phyloP scores from a whole-genome alignment of 1,140 invertebrate species.

The Nymphalis io region DNA sequence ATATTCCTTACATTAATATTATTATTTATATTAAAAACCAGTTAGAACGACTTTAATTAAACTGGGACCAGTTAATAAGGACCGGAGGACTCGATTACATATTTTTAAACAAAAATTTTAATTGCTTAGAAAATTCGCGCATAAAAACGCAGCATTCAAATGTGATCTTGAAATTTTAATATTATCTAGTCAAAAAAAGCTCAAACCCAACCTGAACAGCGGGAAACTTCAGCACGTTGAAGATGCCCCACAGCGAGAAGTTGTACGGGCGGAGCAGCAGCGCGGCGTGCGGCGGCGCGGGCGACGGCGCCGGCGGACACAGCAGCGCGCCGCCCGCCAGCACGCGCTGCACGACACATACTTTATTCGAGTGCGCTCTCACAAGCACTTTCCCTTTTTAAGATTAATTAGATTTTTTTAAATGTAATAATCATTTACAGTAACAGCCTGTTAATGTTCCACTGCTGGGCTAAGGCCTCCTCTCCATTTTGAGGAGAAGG shows the following conservation, averaged over 20 bases:
- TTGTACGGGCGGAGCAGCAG: slow-evolving; percentile 91
- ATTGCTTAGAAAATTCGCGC: no score
- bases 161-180: no score
- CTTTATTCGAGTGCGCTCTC: not conserved
- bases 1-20: not conserved
- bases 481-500: no score
- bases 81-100: no score
- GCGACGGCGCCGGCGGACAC: slow-evolving; percentile 90
- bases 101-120: no score
- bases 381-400: not conserved
- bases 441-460: no score
- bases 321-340: slow-evolving; percentile 91
- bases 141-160: no score
- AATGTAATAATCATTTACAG: no score
- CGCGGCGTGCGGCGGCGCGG: slow-evolving; percentile 93
- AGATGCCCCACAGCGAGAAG: slow-evolving; percentile 93
- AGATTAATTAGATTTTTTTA: no score
- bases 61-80: no score
- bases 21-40: not conserved
- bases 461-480: no score
- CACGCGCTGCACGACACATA: slow-evolving; percentile 78
- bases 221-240: slow-evolving; percentile 93
- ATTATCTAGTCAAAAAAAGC: not conserved
- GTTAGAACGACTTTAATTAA: no score
- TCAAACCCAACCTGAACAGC: slow-evolving; percentile 88